Evolutionary conservation across 2,888 invertebrate species (phyloP).

Genomic region (Polydrusus pterygomalis): DNA sequence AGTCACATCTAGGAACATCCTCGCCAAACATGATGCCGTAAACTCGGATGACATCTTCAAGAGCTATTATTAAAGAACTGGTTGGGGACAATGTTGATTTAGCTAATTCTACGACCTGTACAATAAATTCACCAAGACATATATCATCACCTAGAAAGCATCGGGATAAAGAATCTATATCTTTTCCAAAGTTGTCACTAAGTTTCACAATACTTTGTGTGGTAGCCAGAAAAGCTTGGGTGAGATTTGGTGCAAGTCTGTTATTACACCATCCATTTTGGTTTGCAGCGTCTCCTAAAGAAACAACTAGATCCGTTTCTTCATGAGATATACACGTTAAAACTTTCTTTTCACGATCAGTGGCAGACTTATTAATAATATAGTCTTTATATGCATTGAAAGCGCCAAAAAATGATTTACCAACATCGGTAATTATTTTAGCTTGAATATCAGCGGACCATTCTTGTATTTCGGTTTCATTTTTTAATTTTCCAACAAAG

Average conservation of each 20-base stretch:
- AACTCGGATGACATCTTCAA: conserved; percentile 3
- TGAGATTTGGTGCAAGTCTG: conserved; percentile 34
- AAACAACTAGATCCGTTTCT: background rate
- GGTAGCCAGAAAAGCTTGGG: background rate
- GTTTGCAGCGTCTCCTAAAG: conserved; percentile 1
- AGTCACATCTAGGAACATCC: conserved; percentile 14
- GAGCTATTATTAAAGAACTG: background rate
- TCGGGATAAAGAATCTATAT: background rate
- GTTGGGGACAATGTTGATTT: background rate
- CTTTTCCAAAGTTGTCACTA: background rate
- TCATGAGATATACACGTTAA: conserved; percentile 19
- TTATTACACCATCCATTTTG: conserved; percentile 34
- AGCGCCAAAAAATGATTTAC: background rate
- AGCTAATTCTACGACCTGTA: conserved; percentile 1
- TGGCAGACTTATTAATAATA: background rate
- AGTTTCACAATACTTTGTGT: background rate
- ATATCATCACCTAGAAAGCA: conserved; percentile 7
- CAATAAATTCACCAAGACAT: conserved; percentile 7
- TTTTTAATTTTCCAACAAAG: conserved; percentile 1
- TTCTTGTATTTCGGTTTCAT: conserved; percentile 30
- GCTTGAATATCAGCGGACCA: conserved; percentile 21
- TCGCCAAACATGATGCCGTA: conserved; percentile 30
- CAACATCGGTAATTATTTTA: background rate
- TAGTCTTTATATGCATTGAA: conserved; percentile 9
- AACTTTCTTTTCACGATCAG: conserved; percentile 10